phyloP scores from a whole-genome alignment of 2,113 vertebrate genomes.

The Onychorhynchus coronatus region DNA sequence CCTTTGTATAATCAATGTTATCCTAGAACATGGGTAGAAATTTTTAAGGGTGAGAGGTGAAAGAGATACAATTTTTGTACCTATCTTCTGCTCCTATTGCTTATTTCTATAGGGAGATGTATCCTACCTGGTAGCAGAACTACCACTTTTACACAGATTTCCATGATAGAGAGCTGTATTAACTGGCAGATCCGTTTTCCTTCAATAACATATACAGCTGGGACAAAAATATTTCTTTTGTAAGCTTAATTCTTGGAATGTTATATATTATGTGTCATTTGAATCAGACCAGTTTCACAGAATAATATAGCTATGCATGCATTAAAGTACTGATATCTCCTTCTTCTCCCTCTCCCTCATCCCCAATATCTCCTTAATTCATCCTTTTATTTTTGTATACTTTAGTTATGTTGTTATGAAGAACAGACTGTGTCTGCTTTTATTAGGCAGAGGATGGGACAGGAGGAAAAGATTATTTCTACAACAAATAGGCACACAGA shows the following conservation, averaged over 20 bases:
- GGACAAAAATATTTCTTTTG: not conserved
- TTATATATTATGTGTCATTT: not conserved
- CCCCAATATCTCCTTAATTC: not conserved
- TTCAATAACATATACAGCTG: not conserved
- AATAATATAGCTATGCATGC: not conserved
- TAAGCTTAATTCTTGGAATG: not conserved
- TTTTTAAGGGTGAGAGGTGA: not conserved
- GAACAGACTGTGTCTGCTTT: not conserved
- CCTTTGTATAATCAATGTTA: not conserved
- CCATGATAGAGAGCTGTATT: not conserved
- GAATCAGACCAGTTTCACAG: not conserved
- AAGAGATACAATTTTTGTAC: rapidly evolving
- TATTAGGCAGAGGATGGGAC: not conserved
- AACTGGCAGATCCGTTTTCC: not conserved
- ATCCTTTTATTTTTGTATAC: not conserved
- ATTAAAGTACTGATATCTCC: not conserved
- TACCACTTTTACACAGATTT: not conserved
- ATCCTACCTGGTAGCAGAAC: not conserved
- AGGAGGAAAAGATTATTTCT: not conserved
- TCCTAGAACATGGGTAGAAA: not conserved
- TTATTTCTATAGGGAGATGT: not conserved
- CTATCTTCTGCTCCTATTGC: not conserved
- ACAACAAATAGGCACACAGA: not conserved
- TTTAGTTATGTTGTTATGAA: not conserved
- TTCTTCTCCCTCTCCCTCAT: not conserved